A percentile compares a stretch with the other conserved stretches of the same genome.
These are phyloP conservation scores for Columba guinea DNA, from an alignment of 2,797 vertebrate species.

Conservation along the genomic window DNA sequence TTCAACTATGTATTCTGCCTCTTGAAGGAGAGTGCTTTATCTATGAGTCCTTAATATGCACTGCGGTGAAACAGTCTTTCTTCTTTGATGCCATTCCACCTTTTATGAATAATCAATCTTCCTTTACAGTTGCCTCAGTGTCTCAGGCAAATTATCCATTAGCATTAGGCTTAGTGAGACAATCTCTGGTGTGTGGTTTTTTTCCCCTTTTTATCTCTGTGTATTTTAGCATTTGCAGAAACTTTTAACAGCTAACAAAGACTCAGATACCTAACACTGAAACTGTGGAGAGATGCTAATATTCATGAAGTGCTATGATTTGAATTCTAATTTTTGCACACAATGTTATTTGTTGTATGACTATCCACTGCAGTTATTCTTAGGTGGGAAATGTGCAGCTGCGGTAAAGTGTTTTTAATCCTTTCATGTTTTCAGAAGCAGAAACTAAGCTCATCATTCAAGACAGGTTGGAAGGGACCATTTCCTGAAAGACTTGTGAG, in stretches of 20 bases:
- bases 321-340: background rate
- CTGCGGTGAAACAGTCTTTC: background rate
- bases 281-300: background rate
- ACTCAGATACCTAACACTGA: background rate
- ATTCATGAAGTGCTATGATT: background rate
- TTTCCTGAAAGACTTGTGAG: background rate
- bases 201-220: background rate
- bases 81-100: background rate
- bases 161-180: background rate
- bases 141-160: background rate
- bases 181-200: background rate
- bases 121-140: background rate
- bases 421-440: background rate
- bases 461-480: background rate
- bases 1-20: background rate
- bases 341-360: background rate
- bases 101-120: background rate
- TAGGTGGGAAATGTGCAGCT: background rate
- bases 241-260: background rate
- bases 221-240: background rate
- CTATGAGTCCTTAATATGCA: background rate
- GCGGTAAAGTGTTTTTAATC: background rate
- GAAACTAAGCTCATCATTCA: background rate
- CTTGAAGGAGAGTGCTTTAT: background rate
- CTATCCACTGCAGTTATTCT: constrained; percentile 2